Evolutionary conservation across 2,888 invertebrate genomes (phyloP), one percentile per base, ranked within the genome.

Genomic region (Sericinus montela): DNA sequence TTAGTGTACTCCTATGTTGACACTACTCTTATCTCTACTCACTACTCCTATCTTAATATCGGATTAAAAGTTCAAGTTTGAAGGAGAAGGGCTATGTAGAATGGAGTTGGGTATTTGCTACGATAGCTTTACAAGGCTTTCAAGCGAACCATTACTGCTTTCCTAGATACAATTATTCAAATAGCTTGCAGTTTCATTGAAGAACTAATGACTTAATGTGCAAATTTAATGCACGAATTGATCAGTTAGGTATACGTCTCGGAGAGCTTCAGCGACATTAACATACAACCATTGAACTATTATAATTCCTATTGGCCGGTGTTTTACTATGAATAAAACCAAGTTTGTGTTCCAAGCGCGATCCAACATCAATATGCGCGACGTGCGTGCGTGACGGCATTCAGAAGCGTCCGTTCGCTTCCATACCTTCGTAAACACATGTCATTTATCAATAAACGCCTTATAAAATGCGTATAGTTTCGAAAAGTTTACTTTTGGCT

Each of bases 331-430:
- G 49, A 54, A 54, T 55, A 51, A 51, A 55, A 53, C 51, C 36
- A 52, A 55, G 55, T 59, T 57, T 60, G 52, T 53, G 55, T 54
- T 51, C 53, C 52, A 44, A 35, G 50, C 48, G 48, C 52, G 57
- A 48, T 46, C 41, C 59, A 63, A 55, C 64, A 80, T 87, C 77
- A 86, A 76, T 86, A 85, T 85, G 83, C 85, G 72, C 55, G 65
- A 55, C 57, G 67, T 55, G 58, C 58, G 72, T 71, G 72, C 86
- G 86, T 82, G 85, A 66, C 65, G 87, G 87, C 75, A 87, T 85
- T 82, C 82, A 67, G 63, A 59, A 62, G 71, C 81, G 82, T 82
- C 85, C 86, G 84, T 71, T 72, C 67, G 67, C 71, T 60, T 65
- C 65, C 63, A 52, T 58, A 57, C 51, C 41, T 47, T 46, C 51